Evolutionary conservation across 2,888 invertebrate genomes (phyloP), one percentile per base, ranked within the genome.

Genomic region (Cephus pygmeus): DNA sequence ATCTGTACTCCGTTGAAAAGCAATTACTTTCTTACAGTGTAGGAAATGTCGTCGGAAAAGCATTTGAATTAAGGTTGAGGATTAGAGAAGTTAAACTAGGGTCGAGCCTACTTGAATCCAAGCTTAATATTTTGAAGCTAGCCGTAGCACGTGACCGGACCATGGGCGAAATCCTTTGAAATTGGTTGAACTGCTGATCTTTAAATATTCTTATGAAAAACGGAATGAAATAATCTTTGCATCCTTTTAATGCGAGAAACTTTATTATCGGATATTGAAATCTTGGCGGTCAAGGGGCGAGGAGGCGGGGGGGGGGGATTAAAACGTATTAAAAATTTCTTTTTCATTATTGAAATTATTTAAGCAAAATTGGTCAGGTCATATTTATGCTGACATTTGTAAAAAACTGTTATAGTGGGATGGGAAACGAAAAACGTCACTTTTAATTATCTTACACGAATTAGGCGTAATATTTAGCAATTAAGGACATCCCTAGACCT

Each of bases 211-310:
- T 56, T 23, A 23, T 56, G 56, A 23, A 56, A 56, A 56, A 56
- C 6, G 56, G 0, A 23, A 9, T 56, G 9, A 56, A 56, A 56
- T 56, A 23, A 56, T 56, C 9, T 56, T 56, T 56, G 23, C 23
- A 56, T 56, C 6, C 9, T 56, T 9, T 56, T 6, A 15, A 71
- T 31, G 33, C 71, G 71, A 71, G 12, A 31, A 71, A 31, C 23
- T 31, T 71, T 71, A 31, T 71, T 71, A 71, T 71, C 71, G 71
- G 33, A 71, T 71, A 71, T 71, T 71, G 71, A 71, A 71, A 71
- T 71, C 71, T 71, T 71, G 71, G 31, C 31, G 71, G 71, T 31
- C 34, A 71, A 71, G 9, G 31, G 71, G 71, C 0, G 0, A 0
- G 15, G 15, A n/a, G n/a, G n/a, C n/a, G 31, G 31, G 56, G 1